Evolutionary conservation across 2,113 vertebrate genomes (phyloP).

Genomic region (Centropus unirufus): DNA sequence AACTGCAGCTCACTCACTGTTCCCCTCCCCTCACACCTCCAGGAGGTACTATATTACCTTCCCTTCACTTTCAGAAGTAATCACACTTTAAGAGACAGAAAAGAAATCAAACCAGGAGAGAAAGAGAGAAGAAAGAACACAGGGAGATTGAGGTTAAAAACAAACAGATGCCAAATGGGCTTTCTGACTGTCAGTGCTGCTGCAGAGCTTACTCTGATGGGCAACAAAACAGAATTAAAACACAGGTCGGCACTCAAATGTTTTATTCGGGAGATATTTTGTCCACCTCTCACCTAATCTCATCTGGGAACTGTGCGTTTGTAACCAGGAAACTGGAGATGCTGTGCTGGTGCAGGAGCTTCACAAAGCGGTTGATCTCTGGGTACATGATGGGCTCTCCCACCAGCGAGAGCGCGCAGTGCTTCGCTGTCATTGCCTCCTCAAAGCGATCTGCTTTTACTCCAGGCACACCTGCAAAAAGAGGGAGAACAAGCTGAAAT

Average conservation of each 20-base stretch:
- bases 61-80: neutral
- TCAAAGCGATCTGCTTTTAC: conserved; percentile 84
- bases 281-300: conserved; percentile 84
- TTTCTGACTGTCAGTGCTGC: neutral
- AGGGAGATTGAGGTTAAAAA: neutral
- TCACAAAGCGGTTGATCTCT: conserved; percentile 88
- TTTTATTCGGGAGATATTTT: neutral
- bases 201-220: neutral
- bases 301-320: conserved; percentile 92
- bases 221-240: neutral
- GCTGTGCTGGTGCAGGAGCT: conserved; percentile 82
- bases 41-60: neutral
- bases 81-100: neutral
- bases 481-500: neutral
- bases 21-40: neutral
- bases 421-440: conserved; percentile 85
- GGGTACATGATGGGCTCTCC: conserved; percentile 98
- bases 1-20: rapidly evolving
- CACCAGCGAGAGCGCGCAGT: conserved; percentile 94
- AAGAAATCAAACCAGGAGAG: neutral
- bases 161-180: neutral
- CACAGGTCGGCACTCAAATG: neutral
- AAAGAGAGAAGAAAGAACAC: neutral
- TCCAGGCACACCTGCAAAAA: conserved; percentile 84
- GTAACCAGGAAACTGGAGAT: conserved; percentile 97